Base-by-base conservation (phyloP, 2,113 vertebrate genomes). In the Hippolais icterina region DNA sequence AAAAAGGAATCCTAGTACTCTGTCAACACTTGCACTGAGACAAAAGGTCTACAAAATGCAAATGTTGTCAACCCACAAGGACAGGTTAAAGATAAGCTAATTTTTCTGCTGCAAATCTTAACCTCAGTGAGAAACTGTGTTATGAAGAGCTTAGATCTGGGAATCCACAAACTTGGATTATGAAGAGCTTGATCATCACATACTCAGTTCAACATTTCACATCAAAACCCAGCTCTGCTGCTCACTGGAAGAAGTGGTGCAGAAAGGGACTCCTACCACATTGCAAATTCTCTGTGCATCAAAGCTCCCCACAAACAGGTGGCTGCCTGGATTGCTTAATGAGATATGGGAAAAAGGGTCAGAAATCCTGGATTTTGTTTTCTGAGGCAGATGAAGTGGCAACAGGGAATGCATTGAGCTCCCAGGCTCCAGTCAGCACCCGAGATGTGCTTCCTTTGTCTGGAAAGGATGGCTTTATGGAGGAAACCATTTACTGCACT, bases 21-120 rank as follows among this genome's bases (percentile, higher is more conserved):
- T 65, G 37, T 79, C 70, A 82, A 57, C 44, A 74, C 60, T 76
- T 60, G 41, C 33, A 47, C 18, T 28, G 79, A 90, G 74, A 92
- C 39, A 86, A 96, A 89, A 70, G 42, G 46, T 90, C 59, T 82
- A 35, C 20, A 63, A 92, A 91, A 91, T 25, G 49, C 11, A 24
- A 57, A 53, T 79, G 61, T 69, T 66, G 29, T 78, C 76, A 94
- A n/a, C 64, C 52, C 79, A 71, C 39, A 50, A 61, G 0, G 8
- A 56, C 53, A 31, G 42, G 41, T 74, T 57, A 71, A 82, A 69
- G 68, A 74, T 10, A 52, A 68, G 18, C 19, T 50, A 24, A 54
- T 86, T 80, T 72, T 92, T 72, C 28, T 52, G 44, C 29, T 80
- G 63, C 60, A 88, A 28, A 71, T 56, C 68, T 65, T 78, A 39